Percentiles rank a stretch among this genome's conserved stretches.
These are phyloP conservation scores for Tamias sibiricus DNA, from an alignment of 2,113 vertebrate genomes.

Conservation along the genomic window DNA sequence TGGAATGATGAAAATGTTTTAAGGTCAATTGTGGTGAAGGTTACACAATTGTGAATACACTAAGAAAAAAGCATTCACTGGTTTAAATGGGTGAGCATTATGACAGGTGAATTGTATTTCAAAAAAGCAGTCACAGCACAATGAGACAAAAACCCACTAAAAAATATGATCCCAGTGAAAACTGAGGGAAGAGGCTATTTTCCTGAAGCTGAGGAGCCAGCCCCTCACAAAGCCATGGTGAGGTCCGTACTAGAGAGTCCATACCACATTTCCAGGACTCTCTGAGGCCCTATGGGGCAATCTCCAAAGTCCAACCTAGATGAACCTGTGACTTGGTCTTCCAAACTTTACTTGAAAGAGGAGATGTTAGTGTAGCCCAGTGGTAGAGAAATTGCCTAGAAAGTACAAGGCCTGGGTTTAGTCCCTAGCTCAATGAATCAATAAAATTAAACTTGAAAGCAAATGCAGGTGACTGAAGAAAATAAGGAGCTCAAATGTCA, in stretches of 20 bases:
- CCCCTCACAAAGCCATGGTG: neutral
- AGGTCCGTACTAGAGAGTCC: neutral
- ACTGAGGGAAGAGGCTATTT: neutral
- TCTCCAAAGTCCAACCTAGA: neutral
- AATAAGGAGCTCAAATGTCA: slow-evolving; percentile 13
- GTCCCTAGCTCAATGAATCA: neutral
- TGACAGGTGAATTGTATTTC: neutral
- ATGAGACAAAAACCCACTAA: neutral
- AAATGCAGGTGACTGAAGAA: neutral
- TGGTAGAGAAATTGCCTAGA: neutral
- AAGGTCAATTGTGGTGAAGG: neutral
- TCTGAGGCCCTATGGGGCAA: neutral
- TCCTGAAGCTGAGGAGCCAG: neutral
- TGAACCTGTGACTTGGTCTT: neutral
- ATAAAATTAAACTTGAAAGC: neutral
- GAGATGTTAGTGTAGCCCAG: neutral
- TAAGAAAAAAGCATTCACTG: neutral
- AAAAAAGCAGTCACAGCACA: neutral
- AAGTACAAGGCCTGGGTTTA: neutral
- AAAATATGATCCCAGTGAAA: neutral
- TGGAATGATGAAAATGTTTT: neutral
- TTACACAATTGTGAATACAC: neutral
- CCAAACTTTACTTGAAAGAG: neutral
- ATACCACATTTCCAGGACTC: neutral
- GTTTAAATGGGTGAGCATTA: neutral